These are phyloP conservation scores for Conger conger DNA, from an alignment of 2,113 vertebrate species.

Conservation along the genomic window DNA sequence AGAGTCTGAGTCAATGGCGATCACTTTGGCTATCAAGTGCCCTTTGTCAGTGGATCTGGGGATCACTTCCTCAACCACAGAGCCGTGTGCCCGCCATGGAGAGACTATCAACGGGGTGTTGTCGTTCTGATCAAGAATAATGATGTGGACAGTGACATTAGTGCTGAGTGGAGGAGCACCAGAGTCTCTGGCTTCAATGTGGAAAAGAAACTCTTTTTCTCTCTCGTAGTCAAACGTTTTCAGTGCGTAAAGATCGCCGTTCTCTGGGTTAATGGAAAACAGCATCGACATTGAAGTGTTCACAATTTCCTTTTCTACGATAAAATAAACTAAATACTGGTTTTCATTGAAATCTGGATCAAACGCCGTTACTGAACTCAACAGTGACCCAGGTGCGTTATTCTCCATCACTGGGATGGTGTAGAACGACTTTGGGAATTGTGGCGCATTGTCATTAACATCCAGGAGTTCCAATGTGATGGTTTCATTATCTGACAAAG, in stretches of 20 bases:
- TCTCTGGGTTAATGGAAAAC: slow-evolving; percentile 68
- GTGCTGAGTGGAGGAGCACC: slow-evolving; percentile 68
- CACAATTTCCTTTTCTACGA: slow-evolving; percentile 61
- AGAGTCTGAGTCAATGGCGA: slow-evolving; percentile 51
- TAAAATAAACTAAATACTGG: slow-evolving; percentile 70
- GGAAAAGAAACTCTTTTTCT: slow-evolving; percentile 62
- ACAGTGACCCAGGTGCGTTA: slow-evolving; percentile 23
- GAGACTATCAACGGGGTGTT: slow-evolving; percentile 52
- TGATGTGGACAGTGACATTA: slow-evolving; percentile 45
- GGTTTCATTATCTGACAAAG: slow-evolving; percentile 49
- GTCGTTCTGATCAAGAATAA: slow-evolving; percentile 54
- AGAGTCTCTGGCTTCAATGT: slow-evolving; percentile 71
- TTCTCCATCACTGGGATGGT: slow-evolving; percentile 29
- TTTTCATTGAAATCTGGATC: slow-evolving; percentile 63
- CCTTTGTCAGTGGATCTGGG: slow-evolving; percentile 66
- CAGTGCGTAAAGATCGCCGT: slow-evolving; percentile 50
- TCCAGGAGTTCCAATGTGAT: slow-evolving; percentile 41
- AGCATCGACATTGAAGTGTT: slow-evolving; percentile 51
- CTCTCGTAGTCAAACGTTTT: slow-evolving; percentile 53
- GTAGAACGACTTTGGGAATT: slow-evolving; percentile 22
- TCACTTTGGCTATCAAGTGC: slow-evolving; percentile 47
- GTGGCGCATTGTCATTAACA: slow-evolving; percentile 16
- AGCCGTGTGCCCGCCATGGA: slow-evolving; percentile 44
- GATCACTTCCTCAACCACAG: slow-evolving; percentile 60
- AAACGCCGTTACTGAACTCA: slow-evolving; percentile 42